Conservation (phyloP, 2,797 vertebrate genomes). For the Eurystomus glaucurus region DNA sequence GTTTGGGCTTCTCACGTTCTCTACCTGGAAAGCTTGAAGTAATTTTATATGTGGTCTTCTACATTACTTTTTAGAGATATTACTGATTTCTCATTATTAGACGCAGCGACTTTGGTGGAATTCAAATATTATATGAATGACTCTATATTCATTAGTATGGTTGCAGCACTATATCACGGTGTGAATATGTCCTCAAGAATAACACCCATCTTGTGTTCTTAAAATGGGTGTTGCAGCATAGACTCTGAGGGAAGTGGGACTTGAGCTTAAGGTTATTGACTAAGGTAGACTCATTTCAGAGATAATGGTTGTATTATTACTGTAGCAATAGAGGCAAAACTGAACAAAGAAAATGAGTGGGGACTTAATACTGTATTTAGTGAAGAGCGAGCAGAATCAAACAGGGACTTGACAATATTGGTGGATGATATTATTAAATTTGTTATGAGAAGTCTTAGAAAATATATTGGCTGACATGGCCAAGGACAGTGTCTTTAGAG, state of each 20-base stretch:
- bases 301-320: neutral
- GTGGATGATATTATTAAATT: constrained; percentile 39
- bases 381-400: constrained; percentile 59
- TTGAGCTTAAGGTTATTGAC: neutral
- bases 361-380: constrained; percentile 38
- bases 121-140: neutral
- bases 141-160: neutral
- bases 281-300: neutral
- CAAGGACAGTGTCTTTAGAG: constrained; percentile 17
- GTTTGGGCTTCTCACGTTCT: neutral
- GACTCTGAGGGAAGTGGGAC: neutral
- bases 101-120: neutral
- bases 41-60: neutral
- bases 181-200: neutral
- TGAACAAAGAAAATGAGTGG: constrained; percentile 27
- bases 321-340: constrained; percentile 11
- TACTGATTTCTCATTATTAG: neutral
- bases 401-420: neutral
- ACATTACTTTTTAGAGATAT: neutral
- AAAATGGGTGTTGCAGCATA: neutral
- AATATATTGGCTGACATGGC: constrained; percentile 1
- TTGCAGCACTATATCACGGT: neutral
- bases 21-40: neutral
- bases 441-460: constrained; percentile 25
- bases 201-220: neutral